These are phyloP conservation scores for Acanthosepion pharaonis DNA, from an alignment of 2,888 invertebrate species.

Conservation along the genomic window DNA sequence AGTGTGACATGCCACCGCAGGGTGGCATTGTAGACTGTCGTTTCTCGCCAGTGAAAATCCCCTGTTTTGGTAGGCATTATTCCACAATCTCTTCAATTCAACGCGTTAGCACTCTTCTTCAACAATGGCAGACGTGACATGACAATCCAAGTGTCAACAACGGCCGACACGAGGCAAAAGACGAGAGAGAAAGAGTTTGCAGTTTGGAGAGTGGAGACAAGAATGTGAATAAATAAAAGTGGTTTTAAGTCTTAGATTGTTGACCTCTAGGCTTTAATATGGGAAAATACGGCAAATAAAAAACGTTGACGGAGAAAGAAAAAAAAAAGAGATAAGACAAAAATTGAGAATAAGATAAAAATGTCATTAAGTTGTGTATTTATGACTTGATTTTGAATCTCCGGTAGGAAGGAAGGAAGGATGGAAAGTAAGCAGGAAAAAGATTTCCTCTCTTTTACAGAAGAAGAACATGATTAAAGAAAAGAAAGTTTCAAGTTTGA, in stretches of 20 bases:
- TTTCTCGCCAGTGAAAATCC: background rate
- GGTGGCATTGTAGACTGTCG: background rate
- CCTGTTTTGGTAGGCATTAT: background rate
- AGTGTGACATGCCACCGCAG: background rate
- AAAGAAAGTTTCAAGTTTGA: background rate
- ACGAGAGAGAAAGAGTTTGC: background rate
- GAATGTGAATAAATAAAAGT: background rate
- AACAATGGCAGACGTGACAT: background rate
- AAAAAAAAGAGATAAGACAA: background rate
- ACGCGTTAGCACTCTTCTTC: background rate
- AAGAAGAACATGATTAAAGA: background rate
- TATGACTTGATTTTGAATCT: background rate
- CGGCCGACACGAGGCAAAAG: background rate
- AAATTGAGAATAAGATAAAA: background rate
- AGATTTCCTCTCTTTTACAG: background rate
- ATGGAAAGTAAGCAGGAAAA: background rate
- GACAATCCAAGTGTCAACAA: background rate
- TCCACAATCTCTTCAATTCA: background rate
- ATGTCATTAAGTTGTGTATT: slow-evolving; percentile 9
- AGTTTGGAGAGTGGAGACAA: background rate
- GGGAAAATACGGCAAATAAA: background rate
- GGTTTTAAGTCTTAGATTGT: background rate
- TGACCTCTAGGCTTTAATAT: background rate
- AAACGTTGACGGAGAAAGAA: background rate
- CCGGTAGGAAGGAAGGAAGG: too few relatives aligned